Conservation (phyloP, 1,140 invertebrate genomes). For the Tetragonula clypearis region DNA sequence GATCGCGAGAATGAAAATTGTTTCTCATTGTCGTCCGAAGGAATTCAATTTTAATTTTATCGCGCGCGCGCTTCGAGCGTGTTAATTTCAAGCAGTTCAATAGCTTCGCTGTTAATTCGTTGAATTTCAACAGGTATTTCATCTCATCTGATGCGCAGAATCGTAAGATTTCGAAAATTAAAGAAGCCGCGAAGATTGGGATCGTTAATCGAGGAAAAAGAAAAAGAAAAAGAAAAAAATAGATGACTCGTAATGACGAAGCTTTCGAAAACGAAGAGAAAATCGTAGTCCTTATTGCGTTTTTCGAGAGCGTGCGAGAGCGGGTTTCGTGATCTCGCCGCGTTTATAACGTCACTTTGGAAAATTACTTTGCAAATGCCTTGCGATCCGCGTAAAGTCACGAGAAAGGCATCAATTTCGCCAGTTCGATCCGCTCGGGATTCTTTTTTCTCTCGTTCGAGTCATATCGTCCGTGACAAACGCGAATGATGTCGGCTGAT, state of each 20-base stretch:
- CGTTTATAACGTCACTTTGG: not conserved
- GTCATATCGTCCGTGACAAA: conserved; percentile 15
- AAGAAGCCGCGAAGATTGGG: not conserved
- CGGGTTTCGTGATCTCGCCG: not conserved
- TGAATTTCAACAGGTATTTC: not conserved
- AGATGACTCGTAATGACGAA: too few species aligned
- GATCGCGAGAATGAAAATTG: too few species aligned
- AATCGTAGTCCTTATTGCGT: too few species aligned
- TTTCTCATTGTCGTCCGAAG: not conserved
- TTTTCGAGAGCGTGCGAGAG: not conserved
- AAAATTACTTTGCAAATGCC: not conserved
- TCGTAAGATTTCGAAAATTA: not conserved
- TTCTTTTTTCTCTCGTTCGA: conserved; percentile 18
- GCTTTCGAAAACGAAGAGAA: too few species aligned
- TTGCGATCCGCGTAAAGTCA: not conserved
- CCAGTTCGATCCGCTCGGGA: not conserved
- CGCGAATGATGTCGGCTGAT: conserved; percentile 9
- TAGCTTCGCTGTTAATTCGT: too few species aligned
- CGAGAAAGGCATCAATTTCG: not conserved
- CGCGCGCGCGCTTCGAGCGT: not conserved
- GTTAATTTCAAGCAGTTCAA: not conserved
- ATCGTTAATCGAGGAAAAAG: not conserved
- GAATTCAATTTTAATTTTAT: not conserved
- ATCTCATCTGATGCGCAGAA: not conserved
- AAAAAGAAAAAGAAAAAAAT: not conserved